phyloP scores from a whole-genome alignment of 2,888 invertebrate genomes.

The Fragum fragum region DNA sequence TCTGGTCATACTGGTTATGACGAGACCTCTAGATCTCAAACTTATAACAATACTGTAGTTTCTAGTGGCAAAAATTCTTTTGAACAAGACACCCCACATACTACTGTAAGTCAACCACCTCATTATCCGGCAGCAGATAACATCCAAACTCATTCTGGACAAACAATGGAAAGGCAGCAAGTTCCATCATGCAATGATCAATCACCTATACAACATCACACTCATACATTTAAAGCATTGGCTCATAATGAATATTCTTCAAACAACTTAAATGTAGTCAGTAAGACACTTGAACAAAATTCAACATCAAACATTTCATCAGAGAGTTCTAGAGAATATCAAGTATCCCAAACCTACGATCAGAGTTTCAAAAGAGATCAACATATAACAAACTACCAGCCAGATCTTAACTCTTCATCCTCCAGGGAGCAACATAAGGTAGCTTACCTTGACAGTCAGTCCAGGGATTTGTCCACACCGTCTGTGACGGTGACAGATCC shows the following conservation, averaged over 20 bases:
- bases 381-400: too few species aligned
- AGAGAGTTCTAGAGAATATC: too few species aligned
- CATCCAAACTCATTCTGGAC: not conserved
- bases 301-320: not conserved
- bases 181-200: not conserved
- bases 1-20: too few species aligned
- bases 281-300: too few species aligned
- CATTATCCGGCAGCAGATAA: not conserved
- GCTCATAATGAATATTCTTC: too few species aligned
- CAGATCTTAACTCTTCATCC: too few species aligned
- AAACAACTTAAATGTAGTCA: too few species aligned
- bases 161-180: not conserved
- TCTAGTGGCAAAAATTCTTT: not conserved
- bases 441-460: not conserved
- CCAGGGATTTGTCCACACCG: not conserved
- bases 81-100: too few species aligned
- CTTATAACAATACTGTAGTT: not conserved
- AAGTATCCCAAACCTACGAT: too few species aligned
- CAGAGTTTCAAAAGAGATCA: too few species aligned
- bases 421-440: not conserved
- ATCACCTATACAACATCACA: not conserved
- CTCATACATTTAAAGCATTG: too few species aligned
- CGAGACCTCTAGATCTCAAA: not conserved
- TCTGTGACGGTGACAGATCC: conserved; percentile 19
- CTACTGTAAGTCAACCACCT: not conserved